Evolutionary conservation across 2,797 vertebrate species (phyloP).

Genomic region (Sylvilagus floridanus): DNA sequence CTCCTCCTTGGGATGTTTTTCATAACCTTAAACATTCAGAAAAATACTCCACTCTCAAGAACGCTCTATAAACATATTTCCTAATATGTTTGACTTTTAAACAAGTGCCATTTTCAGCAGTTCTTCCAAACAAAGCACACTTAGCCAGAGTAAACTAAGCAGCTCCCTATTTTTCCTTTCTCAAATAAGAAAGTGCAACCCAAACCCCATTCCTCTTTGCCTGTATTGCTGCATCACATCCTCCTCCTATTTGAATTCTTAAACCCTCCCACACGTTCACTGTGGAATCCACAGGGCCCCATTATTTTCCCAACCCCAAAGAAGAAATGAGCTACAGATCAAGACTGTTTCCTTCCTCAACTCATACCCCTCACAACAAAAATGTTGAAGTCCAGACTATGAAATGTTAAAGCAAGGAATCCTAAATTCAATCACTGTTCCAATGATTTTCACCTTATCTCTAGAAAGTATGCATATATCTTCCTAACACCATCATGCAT

Average conservation of each 20-base stretch:
- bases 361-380: not conserved
- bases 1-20: not conserved
- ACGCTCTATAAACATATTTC: not conserved
- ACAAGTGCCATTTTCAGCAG: not conserved
- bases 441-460: conserved; percentile 1
- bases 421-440: not conserved
- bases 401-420: conserved; percentile 24
- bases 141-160: not conserved
- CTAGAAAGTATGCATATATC: not conserved
- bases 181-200: conserved; percentile 37
- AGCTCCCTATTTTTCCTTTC: conserved; percentile 22
- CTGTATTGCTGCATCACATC: not conserved
- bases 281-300: not conserved
- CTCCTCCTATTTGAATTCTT: conserved; percentile 31
- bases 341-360: not conserved
- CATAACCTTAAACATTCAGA: conserved; percentile 22
- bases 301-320: not conserved
- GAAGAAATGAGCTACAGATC: not conserved
- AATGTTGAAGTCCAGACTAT: conserved; percentile 4
- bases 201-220: not conserved
- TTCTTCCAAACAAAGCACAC: conserved; percentile 37
- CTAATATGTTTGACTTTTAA: conserved; percentile 32
- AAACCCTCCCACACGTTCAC: not conserved
- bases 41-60: conserved; percentile 17
- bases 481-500: not conserved